These are phyloP conservation scores for Saturnia japonica DNA, from an alignment of 2,888 invertebrate species.

Conservation along the genomic window DNA sequence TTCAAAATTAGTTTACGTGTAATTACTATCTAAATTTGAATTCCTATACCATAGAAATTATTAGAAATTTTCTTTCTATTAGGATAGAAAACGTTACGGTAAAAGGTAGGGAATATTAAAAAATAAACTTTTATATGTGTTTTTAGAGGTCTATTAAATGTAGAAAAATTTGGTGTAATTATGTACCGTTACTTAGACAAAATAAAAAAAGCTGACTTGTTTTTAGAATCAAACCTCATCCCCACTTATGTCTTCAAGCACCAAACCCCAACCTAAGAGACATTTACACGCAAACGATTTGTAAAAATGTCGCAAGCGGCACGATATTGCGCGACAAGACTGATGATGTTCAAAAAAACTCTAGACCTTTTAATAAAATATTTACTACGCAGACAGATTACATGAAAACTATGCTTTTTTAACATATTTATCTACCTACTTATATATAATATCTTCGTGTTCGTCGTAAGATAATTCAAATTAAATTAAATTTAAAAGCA, in stretches of 20 bases:
- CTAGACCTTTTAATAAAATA: slow-evolving; percentile 68
- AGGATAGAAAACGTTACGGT: too few relatives aligned
- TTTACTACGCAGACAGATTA: slow-evolving; percentile 32
- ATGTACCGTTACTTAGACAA: neutral
- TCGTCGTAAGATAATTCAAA: too few relatives aligned
- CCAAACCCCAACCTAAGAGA: slow-evolving; percentile 22
- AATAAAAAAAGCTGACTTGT: neutral
- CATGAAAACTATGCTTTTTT: slow-evolving; percentile 14
- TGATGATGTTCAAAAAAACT: slow-evolving; percentile 52
- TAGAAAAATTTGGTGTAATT: too few relatives aligned
- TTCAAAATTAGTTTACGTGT: neutral
- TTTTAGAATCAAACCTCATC: slow-evolving; percentile 11
- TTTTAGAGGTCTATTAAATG: too few relatives aligned
- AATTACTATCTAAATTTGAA: too few relatives aligned
- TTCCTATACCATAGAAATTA: too few relatives aligned
- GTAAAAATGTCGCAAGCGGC: slow-evolving; percentile 37
- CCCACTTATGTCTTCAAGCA: neutral
- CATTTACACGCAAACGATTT: slow-evolving; percentile 57
- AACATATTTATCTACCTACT: neutral
- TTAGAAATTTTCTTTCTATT: too few relatives aligned
- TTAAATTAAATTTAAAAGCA: too few relatives aligned
- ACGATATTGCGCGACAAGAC: slow-evolving; percentile 67
- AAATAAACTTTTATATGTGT: too few relatives aligned
- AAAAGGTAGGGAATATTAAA: too few relatives aligned
- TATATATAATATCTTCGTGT: neutral